Conservation (phyloP, 2,888 invertebrate genomes). For the Carpatolechia fugitivella region DNA sequence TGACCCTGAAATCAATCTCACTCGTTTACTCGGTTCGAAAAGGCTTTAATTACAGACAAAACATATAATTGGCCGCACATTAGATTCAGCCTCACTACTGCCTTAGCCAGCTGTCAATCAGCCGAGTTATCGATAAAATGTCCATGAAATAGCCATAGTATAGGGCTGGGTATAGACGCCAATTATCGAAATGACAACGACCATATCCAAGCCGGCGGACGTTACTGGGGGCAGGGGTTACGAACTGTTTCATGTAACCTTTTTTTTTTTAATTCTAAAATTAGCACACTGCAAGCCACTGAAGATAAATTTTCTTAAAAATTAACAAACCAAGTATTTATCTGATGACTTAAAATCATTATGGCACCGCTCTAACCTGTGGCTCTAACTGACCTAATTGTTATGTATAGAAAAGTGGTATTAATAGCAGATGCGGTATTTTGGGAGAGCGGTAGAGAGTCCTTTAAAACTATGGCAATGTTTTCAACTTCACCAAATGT, state of each 20-base stretch:
- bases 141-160: slow-evolving; percentile 4
- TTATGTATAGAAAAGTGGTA: too few relatives aligned
- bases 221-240: slow-evolving; percentile 35
- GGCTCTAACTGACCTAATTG: too few relatives aligned
- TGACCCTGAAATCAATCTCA: slow-evolving; percentile 36
- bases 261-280: too few relatives aligned
- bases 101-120: slow-evolving; percentile 65
- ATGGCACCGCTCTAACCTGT: too few relatives aligned
- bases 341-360: too few relatives aligned
- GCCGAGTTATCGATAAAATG: slow-evolving; percentile 45
- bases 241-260: background rate
- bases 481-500: too few relatives aligned
- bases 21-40: slow-evolving; percentile 26
- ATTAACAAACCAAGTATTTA: too few relatives aligned
- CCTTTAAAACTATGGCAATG: too few relatives aligned
- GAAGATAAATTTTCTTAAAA: background rate
- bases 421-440: too few relatives aligned
- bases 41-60: slow-evolving; percentile 48
- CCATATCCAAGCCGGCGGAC: slow-evolving; percentile 46
- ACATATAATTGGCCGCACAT: slow-evolving; percentile 61
- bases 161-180: slow-evolving; percentile 32
- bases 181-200: slow-evolving; percentile 76
- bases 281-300: background rate
- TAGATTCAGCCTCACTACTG: slow-evolving; percentile 47
- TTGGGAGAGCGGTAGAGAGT: too few relatives aligned